Conservation (phyloP, 1,140 invertebrate genomes). For the Drosophila seguyi region DNA sequence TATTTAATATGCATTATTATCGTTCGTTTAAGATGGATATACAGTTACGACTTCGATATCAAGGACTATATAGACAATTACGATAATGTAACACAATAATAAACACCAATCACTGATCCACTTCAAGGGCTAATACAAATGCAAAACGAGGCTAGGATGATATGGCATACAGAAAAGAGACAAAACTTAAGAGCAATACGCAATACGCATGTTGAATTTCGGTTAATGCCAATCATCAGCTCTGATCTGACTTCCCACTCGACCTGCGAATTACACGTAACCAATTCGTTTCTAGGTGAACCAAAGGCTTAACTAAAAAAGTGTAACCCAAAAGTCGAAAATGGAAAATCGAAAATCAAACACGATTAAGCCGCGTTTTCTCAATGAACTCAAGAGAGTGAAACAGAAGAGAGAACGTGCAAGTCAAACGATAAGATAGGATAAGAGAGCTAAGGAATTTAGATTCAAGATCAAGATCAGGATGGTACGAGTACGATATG, state of each 20-base stretch:
- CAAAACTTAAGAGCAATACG: conserved; percentile 41
- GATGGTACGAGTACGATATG: conserved; percentile 57
- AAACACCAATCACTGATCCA: conserved; percentile 81
- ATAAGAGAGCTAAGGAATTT: conserved; percentile 44
- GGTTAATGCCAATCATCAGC: conserved; percentile 55
- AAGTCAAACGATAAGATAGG: conserved; percentile 49
- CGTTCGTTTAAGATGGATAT: conserved; percentile 67
- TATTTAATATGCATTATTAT: conserved; percentile 70
- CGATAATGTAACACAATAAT: conserved; percentile 82
- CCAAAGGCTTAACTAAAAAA: conserved; percentile 4
- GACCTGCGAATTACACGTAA: conserved; percentile 43
- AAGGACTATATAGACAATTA: conserved; percentile 82
- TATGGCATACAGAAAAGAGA: conserved; percentile 68
- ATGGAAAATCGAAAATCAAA: conserved; percentile 5
- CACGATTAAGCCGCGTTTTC: conserved; percentile 32
- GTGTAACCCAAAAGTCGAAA: conserved; percentile 4
- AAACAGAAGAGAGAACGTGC: conserved; percentile 52
- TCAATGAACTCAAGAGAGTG: conserved; percentile 33
- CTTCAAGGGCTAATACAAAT: conserved; percentile 79
- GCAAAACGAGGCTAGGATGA: conserved; percentile 71
- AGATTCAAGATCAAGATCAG: conserved; percentile 48
- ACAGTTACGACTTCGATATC: conserved; percentile 76
- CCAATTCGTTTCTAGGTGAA: conserved; percentile 41
- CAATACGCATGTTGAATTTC: conserved; percentile 37
- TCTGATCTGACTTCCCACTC: conserved; percentile 45